phyloP scores from a whole-genome alignment of 2,797 vertebrate genomes.

The Coluber constrictor region DNA sequence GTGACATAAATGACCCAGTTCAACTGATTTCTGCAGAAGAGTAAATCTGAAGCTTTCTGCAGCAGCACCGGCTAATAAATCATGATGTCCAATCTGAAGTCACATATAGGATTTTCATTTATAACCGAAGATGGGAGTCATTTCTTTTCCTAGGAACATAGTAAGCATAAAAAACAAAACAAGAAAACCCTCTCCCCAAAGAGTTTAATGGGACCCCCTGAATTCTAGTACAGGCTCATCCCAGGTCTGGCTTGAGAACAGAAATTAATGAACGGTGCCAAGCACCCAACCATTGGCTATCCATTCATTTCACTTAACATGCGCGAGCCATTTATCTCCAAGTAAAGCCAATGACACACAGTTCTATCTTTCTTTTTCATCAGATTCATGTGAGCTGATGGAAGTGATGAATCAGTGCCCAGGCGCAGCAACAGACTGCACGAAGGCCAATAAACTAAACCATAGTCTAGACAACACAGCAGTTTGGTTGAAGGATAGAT shows the following conservation, averaged over 20 bases:
- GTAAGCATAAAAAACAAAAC: too few relatives aligned
- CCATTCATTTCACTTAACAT: neutral
- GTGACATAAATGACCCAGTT: slow-evolving; percentile 34
- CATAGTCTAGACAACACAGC: neutral
- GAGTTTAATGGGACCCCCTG: neutral
- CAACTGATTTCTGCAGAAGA: slow-evolving; percentile 34
- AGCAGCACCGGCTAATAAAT: slow-evolving; percentile 73
- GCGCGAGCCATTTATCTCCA: neutral
- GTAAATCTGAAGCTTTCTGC: slow-evolving; percentile 51
- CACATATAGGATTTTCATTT: neutral
- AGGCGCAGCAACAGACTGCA: neutral
- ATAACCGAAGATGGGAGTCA: neutral
- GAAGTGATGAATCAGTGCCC: neutral
- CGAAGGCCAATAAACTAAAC: neutral
- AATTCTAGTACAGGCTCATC: neutral
- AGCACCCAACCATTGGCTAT: neutral
- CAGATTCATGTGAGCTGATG: neutral
- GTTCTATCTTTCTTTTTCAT: neutral
- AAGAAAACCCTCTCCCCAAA: neutral
- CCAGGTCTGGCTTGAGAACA: neutral
- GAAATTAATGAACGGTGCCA: neutral
- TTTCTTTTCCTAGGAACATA: neutral
- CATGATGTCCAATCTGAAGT: slow-evolving; percentile 47
- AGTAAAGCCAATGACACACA: neutral
- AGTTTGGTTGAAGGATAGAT: neutral